A percentile compares a stretch with the other conserved stretches of the same genome.
These are phyloP conservation scores for Corynorhinus townsendii DNA, from an alignment of 2,113 vertebrate species.

Conservation along the genomic window DNA sequence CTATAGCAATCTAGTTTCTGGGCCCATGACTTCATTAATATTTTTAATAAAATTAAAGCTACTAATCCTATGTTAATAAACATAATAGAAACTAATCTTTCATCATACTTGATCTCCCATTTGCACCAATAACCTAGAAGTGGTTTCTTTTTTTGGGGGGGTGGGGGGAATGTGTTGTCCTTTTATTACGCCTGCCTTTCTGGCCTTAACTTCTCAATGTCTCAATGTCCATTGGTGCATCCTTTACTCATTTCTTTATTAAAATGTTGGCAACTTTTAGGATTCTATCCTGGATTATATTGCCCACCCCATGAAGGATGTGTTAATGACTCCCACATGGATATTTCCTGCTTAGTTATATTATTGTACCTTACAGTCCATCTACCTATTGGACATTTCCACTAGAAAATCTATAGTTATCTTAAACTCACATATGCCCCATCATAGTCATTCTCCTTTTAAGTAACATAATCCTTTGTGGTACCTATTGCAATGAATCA, in stretches of 20 bases:
- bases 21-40: not conserved
- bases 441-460: not conserved
- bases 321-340: not conserved
- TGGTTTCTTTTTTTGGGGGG: not conserved
- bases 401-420: not conserved
- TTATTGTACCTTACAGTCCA: not conserved
- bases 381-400: not conserved
- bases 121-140: not conserved
- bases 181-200: not conserved
- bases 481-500: not conserved
- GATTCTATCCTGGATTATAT: not conserved
- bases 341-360: not conserved
- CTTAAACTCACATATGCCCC: not conserved
- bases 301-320: not conserved
- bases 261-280: not conserved
- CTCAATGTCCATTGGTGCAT: not conserved
- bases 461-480: not conserved
- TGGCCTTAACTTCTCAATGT: not conserved
- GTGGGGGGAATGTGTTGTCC: rapidly evolving
- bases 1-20: not conserved
- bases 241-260: not conserved
- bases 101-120: not conserved
- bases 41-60: not conserved
- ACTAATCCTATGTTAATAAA: not conserved
- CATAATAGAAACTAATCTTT: not conserved